Evolutionary conservation across 2,888 invertebrate species (phyloP).

Genomic region (Nemotelus pantherinus): DNA sequence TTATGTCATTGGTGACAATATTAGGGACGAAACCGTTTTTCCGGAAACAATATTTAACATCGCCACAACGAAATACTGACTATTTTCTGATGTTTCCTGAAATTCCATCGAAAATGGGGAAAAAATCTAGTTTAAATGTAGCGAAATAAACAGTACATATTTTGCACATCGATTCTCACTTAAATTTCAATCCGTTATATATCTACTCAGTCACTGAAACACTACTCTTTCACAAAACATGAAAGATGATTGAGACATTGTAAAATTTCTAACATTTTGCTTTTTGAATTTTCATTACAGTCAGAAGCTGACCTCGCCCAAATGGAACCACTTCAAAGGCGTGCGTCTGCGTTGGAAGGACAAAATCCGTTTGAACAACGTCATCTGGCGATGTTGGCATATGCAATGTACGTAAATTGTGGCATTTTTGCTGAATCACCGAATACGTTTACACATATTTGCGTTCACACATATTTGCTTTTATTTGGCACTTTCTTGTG

Average conservation of each 20-base stretch:
- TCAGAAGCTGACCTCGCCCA: conserved; percentile 98
- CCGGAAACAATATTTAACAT: too few species aligned
- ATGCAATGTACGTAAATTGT: conserved; percentile 87
- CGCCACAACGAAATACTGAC: too few species aligned
- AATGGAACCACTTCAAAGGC: conserved; percentile 99
- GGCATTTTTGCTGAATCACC: conserved; percentile 47
- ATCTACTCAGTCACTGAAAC: too few species aligned
- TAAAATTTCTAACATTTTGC: background rate
- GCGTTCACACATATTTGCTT: too few species aligned
- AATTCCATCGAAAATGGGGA: too few species aligned
- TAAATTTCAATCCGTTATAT: background rate
- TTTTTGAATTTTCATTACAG: conserved; percentile 69
- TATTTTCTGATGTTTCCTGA: too few species aligned
- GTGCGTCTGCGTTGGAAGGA: conserved; percentile 97
- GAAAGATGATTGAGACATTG: background rate
- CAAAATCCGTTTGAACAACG: conserved; percentile 98
- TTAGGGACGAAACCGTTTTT: too few species aligned
- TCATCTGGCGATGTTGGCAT: conserved; percentile 99
- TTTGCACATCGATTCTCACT: background rate
- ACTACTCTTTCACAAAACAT: background rate
- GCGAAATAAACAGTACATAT: too few species aligned
- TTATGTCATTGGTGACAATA: too few species aligned
- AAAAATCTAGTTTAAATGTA: too few species aligned
- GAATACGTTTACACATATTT: too few species aligned
- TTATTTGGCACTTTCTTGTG: too few species aligned